Evolutionary conservation across 64 coral and sea anemone genomes (phyloP).

Genomic region (Pocillopora damicornis): DNA sequence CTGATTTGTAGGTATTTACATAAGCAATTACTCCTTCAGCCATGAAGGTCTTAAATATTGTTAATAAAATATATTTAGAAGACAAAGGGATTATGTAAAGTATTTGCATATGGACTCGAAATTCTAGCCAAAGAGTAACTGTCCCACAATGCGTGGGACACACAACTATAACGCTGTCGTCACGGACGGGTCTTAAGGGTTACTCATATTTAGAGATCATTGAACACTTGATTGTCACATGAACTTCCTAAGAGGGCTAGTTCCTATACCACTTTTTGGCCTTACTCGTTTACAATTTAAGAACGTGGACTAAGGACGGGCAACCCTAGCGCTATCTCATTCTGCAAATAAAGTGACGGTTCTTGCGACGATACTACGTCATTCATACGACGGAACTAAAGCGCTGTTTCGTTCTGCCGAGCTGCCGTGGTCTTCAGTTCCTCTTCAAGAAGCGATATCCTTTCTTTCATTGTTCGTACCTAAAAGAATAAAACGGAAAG

Average conservation of each 20-base stretch:
- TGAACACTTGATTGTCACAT: background rate
- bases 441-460: conserved; percentile 71
- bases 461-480: conserved; percentile 84
- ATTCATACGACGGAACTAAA: conserved; percentile 21
- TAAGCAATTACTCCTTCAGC: background rate
- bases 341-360: too few relatives aligned
- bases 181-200: background rate
- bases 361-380: background rate
- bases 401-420: conserved; percentile 82
- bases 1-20: background rate
- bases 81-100: background rate
- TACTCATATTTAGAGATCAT: background rate
- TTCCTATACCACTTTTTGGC: background rate
- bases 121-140: background rate
- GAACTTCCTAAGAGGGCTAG: background rate
- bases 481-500: background rate
- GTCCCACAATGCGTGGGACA: background rate
- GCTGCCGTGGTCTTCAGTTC: conserved; percentile 58
- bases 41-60: conserved; percentile 30
- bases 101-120: background rate
- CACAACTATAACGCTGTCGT: background rate
- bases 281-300: too few relatives aligned
- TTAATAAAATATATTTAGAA: background rate
- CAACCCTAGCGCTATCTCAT: too few relatives aligned
- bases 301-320: too few relatives aligned